Base-by-base conservation (phyloP, 2,797 vertebrate genomes). In the Anabacerthia variegaticeps region DNA sequence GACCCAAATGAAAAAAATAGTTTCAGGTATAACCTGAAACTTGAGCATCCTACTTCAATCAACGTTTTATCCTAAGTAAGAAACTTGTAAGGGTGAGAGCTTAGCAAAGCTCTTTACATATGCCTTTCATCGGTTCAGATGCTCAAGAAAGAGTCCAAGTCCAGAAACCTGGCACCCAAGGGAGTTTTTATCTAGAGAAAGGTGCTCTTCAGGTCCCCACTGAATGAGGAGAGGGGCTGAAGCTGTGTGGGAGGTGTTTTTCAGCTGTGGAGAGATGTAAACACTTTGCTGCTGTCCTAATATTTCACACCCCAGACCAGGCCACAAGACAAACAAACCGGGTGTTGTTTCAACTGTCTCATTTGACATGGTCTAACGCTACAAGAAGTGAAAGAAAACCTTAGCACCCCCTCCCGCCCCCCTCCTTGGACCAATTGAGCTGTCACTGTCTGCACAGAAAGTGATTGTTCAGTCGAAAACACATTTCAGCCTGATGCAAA, bases 301-400 rank as follows among this genome's bases (percentile, higher is more conserved):
- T 87, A 77, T 93, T 90, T 96, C 93, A 92, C 81, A 95, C 37
- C 30, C 81, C 10, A 4, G 24, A 68, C 46, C 56, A 91, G 32
- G 55, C 72, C 9, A 2, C 39, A 49, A 76, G 58, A 91, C 49
- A 86, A 94, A 95, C 65, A 94, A 96, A 65, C 27, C 0, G 12
- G 39, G 77, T 82, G 89, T 72, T 93, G 89, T 95, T 90, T 89
- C 88, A 76, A 92, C 91, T 85, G 79, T 34, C 91, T 88, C 86
- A 88, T 96, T 95, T 95, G 91, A 85, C 77, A 92, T 93, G 92
- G 78, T 86, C 63, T 82, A 92, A 92, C 5, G 3, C 65, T 67
- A 94, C 76, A 94, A 96, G 84, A 82, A 77, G 54, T 54, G 88
- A 96, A 96, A 97, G 80, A 83, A 95, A 95, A 95, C 79, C 36